phyloP scores from a whole-genome alignment of 2,888 invertebrate species.

The Vanessa cardui region DNA sequence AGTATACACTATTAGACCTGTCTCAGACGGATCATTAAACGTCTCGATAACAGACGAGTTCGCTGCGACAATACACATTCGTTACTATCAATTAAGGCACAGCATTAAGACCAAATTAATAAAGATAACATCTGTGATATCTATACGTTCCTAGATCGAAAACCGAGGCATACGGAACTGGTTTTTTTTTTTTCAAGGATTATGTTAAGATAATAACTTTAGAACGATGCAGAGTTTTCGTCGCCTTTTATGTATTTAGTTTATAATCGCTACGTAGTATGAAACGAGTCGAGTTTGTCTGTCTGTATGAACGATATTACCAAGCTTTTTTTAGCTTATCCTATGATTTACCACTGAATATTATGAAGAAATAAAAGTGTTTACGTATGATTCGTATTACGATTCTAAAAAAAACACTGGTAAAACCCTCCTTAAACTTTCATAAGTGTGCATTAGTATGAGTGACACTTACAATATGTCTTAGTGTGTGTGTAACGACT shows the following conservation, averaged over 20 bases:
- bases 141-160: slow-evolving; percentile 28
- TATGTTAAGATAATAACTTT: slow-evolving; percentile 13
- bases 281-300: too few species aligned
- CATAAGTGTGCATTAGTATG: too few species aligned
- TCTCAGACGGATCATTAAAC: slow-evolving; percentile 7
- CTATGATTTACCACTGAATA: too few species aligned
- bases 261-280: not conserved
- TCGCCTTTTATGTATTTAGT: not conserved
- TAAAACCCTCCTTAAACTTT: too few species aligned
- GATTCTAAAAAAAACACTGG: too few species aligned
- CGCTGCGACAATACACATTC: not conserved
- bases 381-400: too few species aligned
- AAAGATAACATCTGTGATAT: slow-evolving; percentile 8
- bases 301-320: too few species aligned
- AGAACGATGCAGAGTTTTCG: slow-evolving; percentile 14
- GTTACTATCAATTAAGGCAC: slow-evolving; percentile 12
- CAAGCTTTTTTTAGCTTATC: too few species aligned
- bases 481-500: too few species aligned
- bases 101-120: not conserved
- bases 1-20: not conserved
- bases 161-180: slow-evolving; percentile 26
- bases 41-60: not conserved
- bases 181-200: slow-evolving; percentile 28
- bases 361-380: too few species aligned
- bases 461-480: too few species aligned